These are phyloP conservation scores for Lacerta bilineata DNA, from an alignment of 2,797 vertebrate species.

Conservation along the genomic window DNA sequence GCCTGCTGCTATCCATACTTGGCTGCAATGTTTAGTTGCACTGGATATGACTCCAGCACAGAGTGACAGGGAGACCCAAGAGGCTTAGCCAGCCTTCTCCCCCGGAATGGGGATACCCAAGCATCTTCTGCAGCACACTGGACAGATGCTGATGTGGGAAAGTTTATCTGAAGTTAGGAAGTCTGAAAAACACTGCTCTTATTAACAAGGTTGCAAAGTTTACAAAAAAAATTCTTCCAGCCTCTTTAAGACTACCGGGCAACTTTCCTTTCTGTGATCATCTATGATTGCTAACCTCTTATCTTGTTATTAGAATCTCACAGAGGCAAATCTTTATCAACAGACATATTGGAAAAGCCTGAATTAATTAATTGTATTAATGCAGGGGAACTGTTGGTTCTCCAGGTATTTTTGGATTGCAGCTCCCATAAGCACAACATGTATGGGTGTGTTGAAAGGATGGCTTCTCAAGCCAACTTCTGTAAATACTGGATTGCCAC, in stretches of 20 bases:
- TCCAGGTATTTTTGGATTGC: too few relatives aligned
- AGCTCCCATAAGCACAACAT: too few relatives aligned
- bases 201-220: background rate
- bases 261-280: constrained; percentile 40
- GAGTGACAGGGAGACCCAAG: background rate
- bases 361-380: constrained; percentile 6
- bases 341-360: constrained; percentile 21
- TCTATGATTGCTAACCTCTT: background rate
- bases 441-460: too few relatives aligned
- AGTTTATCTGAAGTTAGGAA: background rate
- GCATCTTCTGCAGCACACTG: background rate
- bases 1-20: background rate
- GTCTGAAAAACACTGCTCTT: background rate
- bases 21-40: background rate
- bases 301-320: constrained; percentile 11
- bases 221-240: constrained; percentile 21
- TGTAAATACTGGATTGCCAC: too few relatives aligned
- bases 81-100: background rate
- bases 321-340: background rate
- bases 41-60: background rate
- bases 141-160: background rate
- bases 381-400: background rate
- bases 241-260: constrained; percentile 55
- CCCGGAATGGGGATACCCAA: background rate
- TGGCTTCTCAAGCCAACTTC: too few relatives aligned